Base-by-base conservation (phyloP, 2,888 invertebrate species). In the Microchrysa polita region DNA sequence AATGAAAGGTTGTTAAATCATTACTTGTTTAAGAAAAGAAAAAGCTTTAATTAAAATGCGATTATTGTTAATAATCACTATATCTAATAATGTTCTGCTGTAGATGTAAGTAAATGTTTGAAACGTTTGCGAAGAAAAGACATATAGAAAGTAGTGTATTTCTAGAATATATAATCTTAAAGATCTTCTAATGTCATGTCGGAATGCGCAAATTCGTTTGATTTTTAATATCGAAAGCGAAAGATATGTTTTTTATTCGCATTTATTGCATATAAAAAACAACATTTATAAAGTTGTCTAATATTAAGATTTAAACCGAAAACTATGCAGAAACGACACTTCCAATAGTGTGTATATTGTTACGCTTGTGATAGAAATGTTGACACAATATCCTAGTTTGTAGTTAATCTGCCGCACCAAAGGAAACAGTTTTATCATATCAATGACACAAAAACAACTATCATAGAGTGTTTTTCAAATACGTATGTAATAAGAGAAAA, bases 321-420 rank as follows among this genome's bases (percentile, higher is more conserved):
- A 34, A 34, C 2, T 34, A 34, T 34, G 27, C 7, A 34, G 27
- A 34, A 34, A 34, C n/a, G n/a, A n/a, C 27, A 34, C 27, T 59
- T n/a, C 23, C 14, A 27, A 18, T 5, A 57, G 5, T 10, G 20
- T 57, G 22, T 18, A 20, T 67, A 52, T 23, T 67, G 12, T 34
- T 61, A 40, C 22, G 18, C 53, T 34, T 34, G 67, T 67, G 67
- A 67, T 67, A 67, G 22, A 12, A 5, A 34, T 34, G 27, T 4
- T 52, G 22, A 52, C 67, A 67, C 67, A 27, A 67, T 67, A 67
- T 67, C 67, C 52, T 67, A 53, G 67, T 67, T 22, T 67, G 52
- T 52, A 22, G 53, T n/a, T 14, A 18, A 52, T 9, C 52, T 52
- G 16, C 16, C 20, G 40, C 40, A 40, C 61, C 34, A 40, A 61